phyloP scores from a whole-genome alignment of 1,140 invertebrate species.

The Mesaphorura yosii region DNA sequence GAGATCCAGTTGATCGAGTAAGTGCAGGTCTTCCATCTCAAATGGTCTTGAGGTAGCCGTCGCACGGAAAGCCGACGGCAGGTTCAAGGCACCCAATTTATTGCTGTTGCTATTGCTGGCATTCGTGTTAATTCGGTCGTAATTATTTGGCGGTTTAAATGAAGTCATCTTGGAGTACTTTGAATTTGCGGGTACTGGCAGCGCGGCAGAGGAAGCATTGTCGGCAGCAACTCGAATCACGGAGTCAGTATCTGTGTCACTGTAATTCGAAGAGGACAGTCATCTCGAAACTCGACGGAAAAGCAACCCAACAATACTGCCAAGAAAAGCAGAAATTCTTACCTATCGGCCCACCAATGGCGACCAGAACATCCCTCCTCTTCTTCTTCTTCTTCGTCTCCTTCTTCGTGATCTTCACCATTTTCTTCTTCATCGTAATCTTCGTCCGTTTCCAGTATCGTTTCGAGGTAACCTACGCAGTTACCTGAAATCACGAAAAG shows the following conservation, averaged over 20 bases:
- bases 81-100: too few relatives aligned
- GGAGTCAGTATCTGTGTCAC: constrained; percentile 32
- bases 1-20: constrained; percentile 29
- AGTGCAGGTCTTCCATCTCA: constrained; percentile 26
- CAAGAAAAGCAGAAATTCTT: too few relatives aligned
- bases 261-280: too few relatives aligned
- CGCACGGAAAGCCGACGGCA: constrained; percentile 12
- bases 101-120: too few relatives aligned
- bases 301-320: constrained; percentile 1
- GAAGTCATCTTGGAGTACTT: too few relatives aligned
- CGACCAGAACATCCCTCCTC: constrained; percentile 31
- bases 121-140: too few relatives aligned
- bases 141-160: too few relatives aligned
- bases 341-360: constrained; percentile 25
- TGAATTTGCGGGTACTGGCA: too few relatives aligned
- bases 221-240: constrained; percentile 29
- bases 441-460: constrained; percentile 31
- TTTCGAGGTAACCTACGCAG: constrained; percentile 31
- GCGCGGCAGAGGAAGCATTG: too few relatives aligned
- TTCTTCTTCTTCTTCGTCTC: constrained; percentile 31
- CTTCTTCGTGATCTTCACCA: constrained; percentile 15
- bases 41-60: constrained; percentile 28
- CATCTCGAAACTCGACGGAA: too few relatives aligned
- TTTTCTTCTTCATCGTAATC: too few relatives aligned
- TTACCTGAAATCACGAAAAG: constrained; percentile 11